Percentiles rank a stretch among this genome's conserved stretches.
These are phyloP conservation scores for Druceiella hillmani DNA, from an alignment of 2,888 invertebrate species.

Conservation along the genomic window DNA sequence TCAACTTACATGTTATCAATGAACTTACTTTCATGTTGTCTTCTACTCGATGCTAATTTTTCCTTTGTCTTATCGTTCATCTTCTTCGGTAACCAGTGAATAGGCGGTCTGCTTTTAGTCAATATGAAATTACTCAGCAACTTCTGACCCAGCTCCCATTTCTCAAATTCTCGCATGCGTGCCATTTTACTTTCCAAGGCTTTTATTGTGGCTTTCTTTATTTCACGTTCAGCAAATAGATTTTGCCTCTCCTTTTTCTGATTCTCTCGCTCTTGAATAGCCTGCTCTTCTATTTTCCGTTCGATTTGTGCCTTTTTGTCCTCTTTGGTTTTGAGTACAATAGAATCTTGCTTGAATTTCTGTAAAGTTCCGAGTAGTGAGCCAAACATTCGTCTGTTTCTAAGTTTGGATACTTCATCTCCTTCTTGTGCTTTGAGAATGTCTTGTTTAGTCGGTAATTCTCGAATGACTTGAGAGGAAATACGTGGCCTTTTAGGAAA, in stretches of 20 bases:
- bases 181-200: conserved; percentile 87
- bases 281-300: conserved; percentile 89
- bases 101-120: conserved; percentile 79
- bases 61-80: conserved; percentile 65
- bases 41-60: conserved; percentile 58
- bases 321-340: conserved; percentile 75
- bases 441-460: conserved; percentile 79
- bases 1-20: no score
- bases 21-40: conserved; percentile 58
- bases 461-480: conserved; percentile 75
- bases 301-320: conserved; percentile 72
- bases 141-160: conserved; percentile 78
- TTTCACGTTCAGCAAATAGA: conserved; percentile 77
- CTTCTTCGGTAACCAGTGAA: conserved; percentile 84
- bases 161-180: conserved; percentile 80
- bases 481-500: conserved; percentile 37
- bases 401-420: conserved; percentile 72
- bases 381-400: conserved; percentile 95
- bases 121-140: conserved; percentile 77
- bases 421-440: conserved; percentile 75
- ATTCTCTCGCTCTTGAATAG: conserved; percentile 79
- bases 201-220: conserved; percentile 84
- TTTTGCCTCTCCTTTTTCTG: conserved; percentile 73
- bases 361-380: conserved; percentile 91
- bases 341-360: conserved; percentile 93